phyloP scores from a whole-genome alignment of 92 coral and sea anemone genomes.

The Galaxea fascicularis region DNA sequence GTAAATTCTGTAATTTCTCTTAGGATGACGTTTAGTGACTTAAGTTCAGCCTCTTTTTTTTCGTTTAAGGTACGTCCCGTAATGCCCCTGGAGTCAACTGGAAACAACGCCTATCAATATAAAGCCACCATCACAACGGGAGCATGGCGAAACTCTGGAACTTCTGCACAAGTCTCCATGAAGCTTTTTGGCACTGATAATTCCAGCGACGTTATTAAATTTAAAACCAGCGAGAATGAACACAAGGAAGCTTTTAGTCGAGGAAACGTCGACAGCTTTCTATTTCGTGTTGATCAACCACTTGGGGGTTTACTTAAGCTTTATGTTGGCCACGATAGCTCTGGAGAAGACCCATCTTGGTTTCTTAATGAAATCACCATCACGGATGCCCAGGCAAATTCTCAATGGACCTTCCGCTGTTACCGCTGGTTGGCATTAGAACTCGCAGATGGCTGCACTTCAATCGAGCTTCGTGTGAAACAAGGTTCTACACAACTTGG shows the following conservation, averaged over 20 bases:
- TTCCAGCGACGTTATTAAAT: conserved; percentile 50
- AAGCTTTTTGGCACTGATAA: conserved; percentile 51
- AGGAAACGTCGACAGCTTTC: conserved; percentile 60
- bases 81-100: background rate
- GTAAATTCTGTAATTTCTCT: no score
- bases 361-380: conserved; percentile 62
- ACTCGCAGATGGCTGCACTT: conserved; percentile 63
- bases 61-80: background rate
- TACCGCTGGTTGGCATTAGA: conserved; percentile 77
- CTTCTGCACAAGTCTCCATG: conserved; percentile 72
- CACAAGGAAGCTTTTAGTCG: conserved; percentile 30
- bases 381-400: conserved; percentile 57
- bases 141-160: conserved; percentile 61
- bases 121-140: conserved; percentile 34
- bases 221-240: conserved; percentile 25
- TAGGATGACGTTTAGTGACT: no score
- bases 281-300: conserved; percentile 50
- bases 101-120: conserved; percentile 11
- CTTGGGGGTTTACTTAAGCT: conserved; percentile 57
- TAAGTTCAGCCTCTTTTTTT: no score
- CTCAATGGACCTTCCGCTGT: conserved; percentile 65
- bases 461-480: conserved; percentile 36
- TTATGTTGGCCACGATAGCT: conserved; percentile 70
- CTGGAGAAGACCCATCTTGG: conserved; percentile 75
- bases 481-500: conserved; percentile 28